Conservation (phyloP, 2,888 invertebrate genomes). For the Smittia aterrima region DNA sequence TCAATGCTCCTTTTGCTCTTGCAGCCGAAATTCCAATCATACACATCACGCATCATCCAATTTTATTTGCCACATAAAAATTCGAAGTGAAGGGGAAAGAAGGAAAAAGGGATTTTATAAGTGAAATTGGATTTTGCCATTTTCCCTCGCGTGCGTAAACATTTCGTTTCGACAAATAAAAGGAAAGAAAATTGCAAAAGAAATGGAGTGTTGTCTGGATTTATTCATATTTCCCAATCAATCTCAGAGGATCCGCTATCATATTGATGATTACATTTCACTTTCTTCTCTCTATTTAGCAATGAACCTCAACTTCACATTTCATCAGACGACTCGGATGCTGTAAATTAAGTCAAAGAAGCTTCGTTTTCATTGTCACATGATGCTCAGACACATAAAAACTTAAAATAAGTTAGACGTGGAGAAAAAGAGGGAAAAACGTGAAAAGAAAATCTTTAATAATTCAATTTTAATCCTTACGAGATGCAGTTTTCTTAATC, state of each 20-base stretch:
- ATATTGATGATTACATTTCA: too few relatives aligned
- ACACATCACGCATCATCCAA: conserved; percentile 21
- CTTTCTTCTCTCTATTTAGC: too few relatives aligned
- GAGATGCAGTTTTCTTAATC: conserved; percentile 30
- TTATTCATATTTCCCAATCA: conserved; percentile 8
- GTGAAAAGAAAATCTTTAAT: conserved; percentile 37
- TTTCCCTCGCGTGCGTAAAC: conserved; percentile 13
- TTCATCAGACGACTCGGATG: too few relatives aligned
- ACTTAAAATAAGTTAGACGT: background rate
- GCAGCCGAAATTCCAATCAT: background rate
- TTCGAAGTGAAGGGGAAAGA: background rate
- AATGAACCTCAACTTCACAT: too few relatives aligned
- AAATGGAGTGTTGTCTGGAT: background rate
- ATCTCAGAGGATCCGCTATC: too few relatives aligned
- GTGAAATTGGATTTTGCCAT: conserved; percentile 25
- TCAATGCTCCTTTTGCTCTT: background rate
- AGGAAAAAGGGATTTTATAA: background rate
- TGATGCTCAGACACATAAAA: background rate
- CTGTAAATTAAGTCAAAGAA: too few relatives aligned
- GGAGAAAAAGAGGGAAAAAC: background rate
- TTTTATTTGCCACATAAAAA: conserved; percentile 12
- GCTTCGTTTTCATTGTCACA: conserved; percentile 3
- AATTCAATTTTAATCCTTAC: conserved; percentile 38
- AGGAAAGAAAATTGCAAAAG: background rate
- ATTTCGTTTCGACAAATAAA: conserved; percentile 11